Evolutionary conservation across 2,888 invertebrate species (phyloP), one percentile per base, ranked within the genome.

Genomic region (Drosophila acutilabella): DNA sequence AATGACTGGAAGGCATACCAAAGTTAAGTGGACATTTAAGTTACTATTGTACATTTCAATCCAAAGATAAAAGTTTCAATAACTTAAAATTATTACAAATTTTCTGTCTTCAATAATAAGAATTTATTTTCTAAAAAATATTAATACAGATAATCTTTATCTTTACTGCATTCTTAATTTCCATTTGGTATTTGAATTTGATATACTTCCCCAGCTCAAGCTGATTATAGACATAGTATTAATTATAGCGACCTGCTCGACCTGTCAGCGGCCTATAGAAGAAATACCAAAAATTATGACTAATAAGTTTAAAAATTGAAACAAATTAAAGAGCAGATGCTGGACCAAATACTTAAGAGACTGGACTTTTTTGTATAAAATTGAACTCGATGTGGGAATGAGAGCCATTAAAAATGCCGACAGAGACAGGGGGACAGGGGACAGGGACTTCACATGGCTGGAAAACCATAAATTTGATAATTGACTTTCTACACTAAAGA

Each of bases 381-480:
- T 48, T 58, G 18, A 41, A 58, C 48, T 41, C 40, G 18, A 58
- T 82, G 76, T 74, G 84, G 74, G 75, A 83, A 78, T 50, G 66
- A 66, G 64, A 52, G 23, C 66, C 64, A 75, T 67, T 71, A 70
- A 74, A 74, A 71, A 59, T 47, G 79, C 79, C 70, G 71, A 66
- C 64, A 61, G 66, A 71, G 66, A 33, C 42, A 16, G 66, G 66
- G 30, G 8, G 6, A 30, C 1, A 8, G 71, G 65, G 65, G 45
- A 33, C 66, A 42, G 57, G 10, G 66, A 71, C 72, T 73, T 78
- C 71, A 64, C 60, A 78, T 66, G 80, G 64, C 53, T 62, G 50
- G 75, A 78, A 82, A 68, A 68, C 64, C 80, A 90, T 90, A 89
- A 89, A 90, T 90, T 90, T 87, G 80, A 89, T 89, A 88, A 90